These are phyloP conservation scores for Cephus nigrinus DNA, from an alignment of 2,888 invertebrate genomes.

Conservation along the genomic window DNA sequence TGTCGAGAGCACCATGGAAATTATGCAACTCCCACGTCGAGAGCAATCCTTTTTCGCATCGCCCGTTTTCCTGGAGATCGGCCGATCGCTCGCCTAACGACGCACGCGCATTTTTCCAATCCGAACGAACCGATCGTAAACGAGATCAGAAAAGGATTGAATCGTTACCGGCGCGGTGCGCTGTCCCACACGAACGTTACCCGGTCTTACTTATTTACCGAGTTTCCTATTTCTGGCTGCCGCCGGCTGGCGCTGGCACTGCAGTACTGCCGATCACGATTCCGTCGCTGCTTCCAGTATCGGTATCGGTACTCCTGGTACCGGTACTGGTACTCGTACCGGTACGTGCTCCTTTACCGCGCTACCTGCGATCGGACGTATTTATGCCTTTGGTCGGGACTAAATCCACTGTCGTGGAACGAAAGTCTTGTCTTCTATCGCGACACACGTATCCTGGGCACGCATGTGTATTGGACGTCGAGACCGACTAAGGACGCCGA, in stretches of 20 bases:
- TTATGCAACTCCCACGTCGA: slow-evolving; percentile 37
- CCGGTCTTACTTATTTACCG: neutral
- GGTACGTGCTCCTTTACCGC: neutral
- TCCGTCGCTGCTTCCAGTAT: neutral
- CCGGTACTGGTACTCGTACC: neutral
- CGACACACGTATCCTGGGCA: slow-evolving; percentile 2
- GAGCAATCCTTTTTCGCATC: neutral
- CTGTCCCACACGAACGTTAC: neutral
- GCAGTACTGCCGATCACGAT: neutral
- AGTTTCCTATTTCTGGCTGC: neutral
- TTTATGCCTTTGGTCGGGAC: slow-evolving; percentile 31
- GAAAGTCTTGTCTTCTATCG: slow-evolving; percentile 29
- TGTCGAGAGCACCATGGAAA: slow-evolving; percentile 36
- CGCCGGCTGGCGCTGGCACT: neutral
- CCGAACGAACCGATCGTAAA: neutral
- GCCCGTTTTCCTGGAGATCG: neutral
- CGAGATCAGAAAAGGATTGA: slow-evolving; percentile 5
- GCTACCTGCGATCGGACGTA: slow-evolving; percentile 18
- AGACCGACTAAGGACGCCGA: slow-evolving; percentile 1
- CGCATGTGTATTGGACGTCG: slow-evolving; percentile 20
- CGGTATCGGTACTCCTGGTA: neutral
- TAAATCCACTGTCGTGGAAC: slow-evolving; percentile 27
- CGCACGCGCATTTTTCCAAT: neutral
- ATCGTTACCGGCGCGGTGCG: neutral
- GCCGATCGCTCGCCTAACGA: slow-evolving; percentile 1